phyloP scores from a whole-genome alignment of 2,113 vertebrate species.

The Poecilia latipinna region DNA sequence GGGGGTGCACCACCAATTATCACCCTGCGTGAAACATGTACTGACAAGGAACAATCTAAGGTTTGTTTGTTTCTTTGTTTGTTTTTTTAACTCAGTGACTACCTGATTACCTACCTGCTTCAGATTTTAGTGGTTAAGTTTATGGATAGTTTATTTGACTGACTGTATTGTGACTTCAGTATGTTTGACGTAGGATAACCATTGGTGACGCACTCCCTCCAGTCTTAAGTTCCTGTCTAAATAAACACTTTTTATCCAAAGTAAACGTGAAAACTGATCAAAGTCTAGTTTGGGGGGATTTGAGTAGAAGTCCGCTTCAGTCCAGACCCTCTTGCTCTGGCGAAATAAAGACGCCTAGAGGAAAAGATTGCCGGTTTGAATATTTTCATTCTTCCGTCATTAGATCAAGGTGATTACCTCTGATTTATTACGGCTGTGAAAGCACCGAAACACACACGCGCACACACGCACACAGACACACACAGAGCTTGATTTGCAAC shows the following conservation, averaged over 20 bases:
- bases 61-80: no score
- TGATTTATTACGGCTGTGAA: neutral
- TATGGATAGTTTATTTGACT: neutral
- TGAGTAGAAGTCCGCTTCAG: no score
- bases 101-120: no score
- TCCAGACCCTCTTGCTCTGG: neutral
- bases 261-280: no score
- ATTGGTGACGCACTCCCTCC: neutral
- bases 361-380: neutral
- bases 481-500: conserved; percentile 1
- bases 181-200: neutral
- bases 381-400: neutral
- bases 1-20: no score
- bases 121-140: no score
- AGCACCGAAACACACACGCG: neutral
- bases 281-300: no score
- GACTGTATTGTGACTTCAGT: neutral
- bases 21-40: neutral
- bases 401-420: neutral
- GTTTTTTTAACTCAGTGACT: neutral
- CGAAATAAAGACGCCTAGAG: neutral
- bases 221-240: neutral
- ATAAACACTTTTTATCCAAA: neutral
- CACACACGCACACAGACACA: no score
- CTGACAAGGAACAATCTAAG: no score